Conservation (phyloP, 2,113 vertebrate species). For the Chaetorhynchus papuensis region DNA sequence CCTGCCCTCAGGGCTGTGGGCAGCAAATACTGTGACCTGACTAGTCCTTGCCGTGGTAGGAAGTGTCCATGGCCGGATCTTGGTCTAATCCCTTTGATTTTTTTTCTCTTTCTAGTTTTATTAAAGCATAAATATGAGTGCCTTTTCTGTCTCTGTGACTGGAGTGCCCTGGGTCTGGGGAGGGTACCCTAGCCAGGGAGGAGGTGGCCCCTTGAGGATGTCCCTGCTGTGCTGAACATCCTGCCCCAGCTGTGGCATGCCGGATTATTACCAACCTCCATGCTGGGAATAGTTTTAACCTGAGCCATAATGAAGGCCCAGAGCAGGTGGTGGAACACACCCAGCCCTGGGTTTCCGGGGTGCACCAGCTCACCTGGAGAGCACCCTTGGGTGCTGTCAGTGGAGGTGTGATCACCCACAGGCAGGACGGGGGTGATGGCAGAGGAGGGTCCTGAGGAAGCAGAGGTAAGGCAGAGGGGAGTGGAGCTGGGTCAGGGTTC, state of each 20-base stretch:
- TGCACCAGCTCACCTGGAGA: neutral
- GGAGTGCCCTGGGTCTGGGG: neutral
- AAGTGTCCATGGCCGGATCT: neutral
- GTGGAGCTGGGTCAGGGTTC: neutral
- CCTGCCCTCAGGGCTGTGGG: accelerated
- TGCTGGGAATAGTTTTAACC: neutral
- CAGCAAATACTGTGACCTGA: conserved; percentile 7
- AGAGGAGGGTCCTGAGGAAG: neutral
- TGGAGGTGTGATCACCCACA: neutral
- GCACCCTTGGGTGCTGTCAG: neutral
- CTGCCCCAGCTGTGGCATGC: accelerated
- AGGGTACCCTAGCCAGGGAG: neutral
- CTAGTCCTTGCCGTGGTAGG: neutral
- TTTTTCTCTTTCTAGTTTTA: neutral
- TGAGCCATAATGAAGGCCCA: conserved; percentile 2
- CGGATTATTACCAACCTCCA: neutral
- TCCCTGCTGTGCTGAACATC: accelerated
- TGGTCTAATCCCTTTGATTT: neutral
- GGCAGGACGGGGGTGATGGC: neutral
- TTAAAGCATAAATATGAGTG: neutral
- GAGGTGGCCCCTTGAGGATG: no score
- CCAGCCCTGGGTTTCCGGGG: neutral
- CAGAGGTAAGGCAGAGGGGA: neutral
- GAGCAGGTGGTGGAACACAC: neutral
- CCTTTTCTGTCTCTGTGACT: neutral